Percentiles rank a stretch among this genome's conserved stretches.
Evolutionary conservation across 2,888 invertebrate genomes (phyloP).

Genomic region (Spodoptera littoralis): DNA sequence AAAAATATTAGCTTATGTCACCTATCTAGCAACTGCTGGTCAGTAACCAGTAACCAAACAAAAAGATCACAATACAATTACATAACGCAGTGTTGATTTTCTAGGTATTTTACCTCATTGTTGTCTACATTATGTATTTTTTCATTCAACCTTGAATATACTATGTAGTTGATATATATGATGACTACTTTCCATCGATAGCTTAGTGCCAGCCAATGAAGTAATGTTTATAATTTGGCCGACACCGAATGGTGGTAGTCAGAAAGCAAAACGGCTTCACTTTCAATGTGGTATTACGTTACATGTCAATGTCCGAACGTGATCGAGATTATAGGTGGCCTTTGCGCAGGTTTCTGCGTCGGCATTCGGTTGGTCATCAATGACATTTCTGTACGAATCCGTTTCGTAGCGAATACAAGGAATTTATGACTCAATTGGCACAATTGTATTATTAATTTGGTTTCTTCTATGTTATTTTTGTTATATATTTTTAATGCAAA

Average conservation of each 20-base stretch:
- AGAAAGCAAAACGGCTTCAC: constrained; percentile 85
- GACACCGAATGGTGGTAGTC: constrained; percentile 63
- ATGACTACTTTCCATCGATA: constrained; percentile 69
- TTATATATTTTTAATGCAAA: no score
- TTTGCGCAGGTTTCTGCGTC: constrained; percentile 19
- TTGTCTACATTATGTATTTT: no score
- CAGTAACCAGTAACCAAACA: constrained; percentile 10
- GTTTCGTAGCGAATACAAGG: no score
- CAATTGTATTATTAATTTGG: no score
- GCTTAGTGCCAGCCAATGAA: constrained; percentile 53
- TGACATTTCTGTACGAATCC: background rate
- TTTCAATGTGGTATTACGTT: constrained; percentile 73
- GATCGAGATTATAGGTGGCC: constrained; percentile 50
- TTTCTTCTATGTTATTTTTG: no score
- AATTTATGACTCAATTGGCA: no score
- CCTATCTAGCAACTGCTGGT: constrained; percentile 19
- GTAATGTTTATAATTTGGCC: constrained; percentile 71
- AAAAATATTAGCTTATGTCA: constrained; percentile 20
- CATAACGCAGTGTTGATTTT: constrained; percentile 19
- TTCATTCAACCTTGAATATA: no score
- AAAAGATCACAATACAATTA: constrained; percentile 32
- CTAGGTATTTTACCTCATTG: background rate
- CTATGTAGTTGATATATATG: constrained; percentile 6
- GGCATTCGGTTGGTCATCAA: background rate
- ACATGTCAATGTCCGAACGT: constrained; percentile 69